Evolutionary conservation across 2,888 invertebrate genomes (phyloP).

Genomic region (Nomada flava): DNA sequence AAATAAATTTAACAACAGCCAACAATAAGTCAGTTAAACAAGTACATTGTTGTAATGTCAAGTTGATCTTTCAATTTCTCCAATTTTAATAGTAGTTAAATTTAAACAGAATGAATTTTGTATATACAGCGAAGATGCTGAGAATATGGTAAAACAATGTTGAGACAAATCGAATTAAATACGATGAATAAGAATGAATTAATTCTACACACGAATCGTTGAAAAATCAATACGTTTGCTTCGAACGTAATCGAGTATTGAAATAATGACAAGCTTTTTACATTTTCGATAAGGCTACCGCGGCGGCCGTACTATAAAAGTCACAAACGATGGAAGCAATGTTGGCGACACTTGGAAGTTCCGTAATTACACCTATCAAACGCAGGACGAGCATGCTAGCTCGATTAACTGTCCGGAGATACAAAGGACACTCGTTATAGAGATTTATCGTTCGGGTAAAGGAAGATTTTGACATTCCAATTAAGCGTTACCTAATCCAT

Average conservation of each 20-base stretch:
- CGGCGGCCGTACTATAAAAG: constrained; percentile 43
- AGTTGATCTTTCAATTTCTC: too few species aligned
- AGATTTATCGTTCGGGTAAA: constrained; percentile 38
- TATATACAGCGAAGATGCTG: too few species aligned
- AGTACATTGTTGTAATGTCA: too few species aligned
- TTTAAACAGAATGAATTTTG: too few species aligned
- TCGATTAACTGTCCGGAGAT: constrained; percentile 32
- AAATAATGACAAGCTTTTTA: constrained; percentile 27
- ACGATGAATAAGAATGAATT: too few species aligned
- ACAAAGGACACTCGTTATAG: constrained; percentile 38
- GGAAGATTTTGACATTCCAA: constrained; percentile 53
- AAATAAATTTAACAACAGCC: too few species aligned
- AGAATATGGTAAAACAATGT: too few species aligned
- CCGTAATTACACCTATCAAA: constrained; percentile 66
- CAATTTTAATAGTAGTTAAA: too few species aligned
- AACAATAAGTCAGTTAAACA: too few species aligned
- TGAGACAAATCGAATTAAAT: too few species aligned
- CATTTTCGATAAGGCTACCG: constrained; percentile 43
- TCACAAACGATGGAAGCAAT: constrained; percentile 47
- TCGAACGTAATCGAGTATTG: background rate
- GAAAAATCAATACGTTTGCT: background rate
- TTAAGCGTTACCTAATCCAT: constrained; percentile 46
- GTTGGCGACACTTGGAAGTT: constrained; percentile 44
- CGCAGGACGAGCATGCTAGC: constrained; percentile 47
- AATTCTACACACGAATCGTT: background rate